A percentile compares a stretch with the other conserved stretches of the same genome.
Evolutionary conservation across 1,140 invertebrate species (phyloP).

Genomic region (Eupristina koningsbergeri): DNA sequence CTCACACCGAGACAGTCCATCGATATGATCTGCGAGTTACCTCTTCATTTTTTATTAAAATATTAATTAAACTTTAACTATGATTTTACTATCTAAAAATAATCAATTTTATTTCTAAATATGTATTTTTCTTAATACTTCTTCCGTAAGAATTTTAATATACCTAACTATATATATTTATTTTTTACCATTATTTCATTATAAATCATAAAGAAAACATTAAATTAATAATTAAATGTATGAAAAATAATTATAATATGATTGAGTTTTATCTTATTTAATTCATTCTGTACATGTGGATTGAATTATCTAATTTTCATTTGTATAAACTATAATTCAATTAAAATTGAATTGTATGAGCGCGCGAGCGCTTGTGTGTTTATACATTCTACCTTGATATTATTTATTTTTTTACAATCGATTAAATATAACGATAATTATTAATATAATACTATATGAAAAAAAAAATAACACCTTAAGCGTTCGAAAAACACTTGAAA

Average conservation of each 20-base stretch:
- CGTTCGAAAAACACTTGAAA: conserved; percentile 18
- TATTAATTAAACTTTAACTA: neutral
- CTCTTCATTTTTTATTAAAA: conserved; percentile 5
- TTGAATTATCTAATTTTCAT: conserved; percentile 24
- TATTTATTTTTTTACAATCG: neutral
- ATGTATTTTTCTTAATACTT: neutral
- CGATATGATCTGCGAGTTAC: neutral
- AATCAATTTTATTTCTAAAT: neutral
- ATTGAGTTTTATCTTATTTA: neutral
- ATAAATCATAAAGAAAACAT: no score
- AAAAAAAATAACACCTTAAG: conserved; percentile 9
- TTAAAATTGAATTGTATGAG: conserved; percentile 22
- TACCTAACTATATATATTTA: no score
- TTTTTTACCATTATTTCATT: no score
- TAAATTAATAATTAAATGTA: neutral
- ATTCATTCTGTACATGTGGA: neutral
- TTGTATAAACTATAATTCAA: conserved; percentile 15
- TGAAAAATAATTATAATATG: conserved; percentile 20
- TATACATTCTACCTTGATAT: conserved; percentile 3
- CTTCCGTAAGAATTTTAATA: neutral
- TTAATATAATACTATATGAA: neutral
- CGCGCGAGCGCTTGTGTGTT: no score
- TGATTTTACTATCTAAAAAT: neutral
- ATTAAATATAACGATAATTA: conserved; percentile 20
- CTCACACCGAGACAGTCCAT: conserved; percentile 58